Conservation (phyloP, 1,140 invertebrate species). For the Drosophila ercepeae region DNA sequence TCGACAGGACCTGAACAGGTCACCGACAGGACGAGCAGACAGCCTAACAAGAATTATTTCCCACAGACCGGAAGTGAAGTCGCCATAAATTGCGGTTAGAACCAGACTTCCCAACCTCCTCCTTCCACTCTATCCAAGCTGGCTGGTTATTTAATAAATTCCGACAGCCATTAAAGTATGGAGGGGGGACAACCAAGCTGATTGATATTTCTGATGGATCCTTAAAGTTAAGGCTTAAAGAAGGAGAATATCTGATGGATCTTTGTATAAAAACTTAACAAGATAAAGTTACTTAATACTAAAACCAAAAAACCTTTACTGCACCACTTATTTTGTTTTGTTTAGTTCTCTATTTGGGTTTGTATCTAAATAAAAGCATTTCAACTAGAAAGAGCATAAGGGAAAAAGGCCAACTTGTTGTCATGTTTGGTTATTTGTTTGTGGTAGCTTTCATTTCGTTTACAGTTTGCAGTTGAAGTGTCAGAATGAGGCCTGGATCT, state of each 20-base stretch:
- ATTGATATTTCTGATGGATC: background rate
- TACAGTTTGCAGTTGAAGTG: slow-evolving; percentile 54
- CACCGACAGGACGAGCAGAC: slow-evolving; percentile 4
- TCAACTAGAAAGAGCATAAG: background rate
- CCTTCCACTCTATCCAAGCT: background rate
- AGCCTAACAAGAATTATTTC: slow-evolving; percentile 74
- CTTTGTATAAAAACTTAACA: background rate
- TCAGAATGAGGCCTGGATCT: slow-evolving; percentile 39
- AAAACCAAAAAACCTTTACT: background rate
- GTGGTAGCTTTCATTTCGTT: slow-evolving; percentile 76
- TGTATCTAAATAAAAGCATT: background rate
- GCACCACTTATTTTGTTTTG: no score
- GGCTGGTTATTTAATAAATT: slow-evolving; percentile 48
- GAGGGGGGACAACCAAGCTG: background rate
- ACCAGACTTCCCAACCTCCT: slow-evolving; percentile 32
- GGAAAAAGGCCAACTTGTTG: slow-evolving; percentile 32
- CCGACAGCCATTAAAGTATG: slow-evolving; percentile 14
- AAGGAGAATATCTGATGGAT: background rate
- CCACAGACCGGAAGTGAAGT: slow-evolving; percentile 79
- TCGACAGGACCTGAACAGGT: slow-evolving; percentile 1
- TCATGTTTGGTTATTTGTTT: slow-evolving; percentile 63
- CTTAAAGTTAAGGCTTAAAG: background rate
- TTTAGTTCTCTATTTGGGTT: background rate
- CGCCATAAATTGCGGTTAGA: slow-evolving; percentile 78
- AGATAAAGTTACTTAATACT: background rate